Base-by-base conservation (phyloP, 2,888 invertebrate species). In the Odontocerum albicorne region DNA sequence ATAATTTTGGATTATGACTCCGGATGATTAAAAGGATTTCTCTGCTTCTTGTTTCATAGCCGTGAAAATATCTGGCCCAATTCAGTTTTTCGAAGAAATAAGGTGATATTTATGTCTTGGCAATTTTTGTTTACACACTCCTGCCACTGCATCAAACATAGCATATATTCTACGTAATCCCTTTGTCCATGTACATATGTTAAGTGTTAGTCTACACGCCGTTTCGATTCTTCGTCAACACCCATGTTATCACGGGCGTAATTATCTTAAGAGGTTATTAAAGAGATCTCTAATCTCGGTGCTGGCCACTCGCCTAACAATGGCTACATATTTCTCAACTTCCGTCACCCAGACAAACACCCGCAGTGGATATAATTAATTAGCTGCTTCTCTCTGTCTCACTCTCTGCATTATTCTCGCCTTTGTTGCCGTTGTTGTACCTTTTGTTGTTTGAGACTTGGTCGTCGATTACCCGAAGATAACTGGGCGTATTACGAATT, bases 401-500 rank as follows among this genome's bases (percentile, higher is more conserved):
- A 10, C 40, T 40, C 17, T 40, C 15, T 38, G 16, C 3, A 17
- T 20, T 33, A 19, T 33, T 45, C 27, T 40, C 40, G 20, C 20
- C 20, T 6, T 36, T 38, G 20, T 32, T 49, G 32, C 21, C 43
- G 35, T 51, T 51, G 43, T 51, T 44, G 17, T n/a, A 20, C 15
- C 51, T 33, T 51, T 51, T 51, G 51, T 51, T 44, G 36, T 16
- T 15, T n/a, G n/a, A n/a, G n/a, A n/a, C n/a, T n/a, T n/a, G n/a
- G 43, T 22, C 43, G 35, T 33, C 36, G 51, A 51, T 51, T 20
- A 20, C 36, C 36, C 35, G 21, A 36, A 17, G 51, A 51, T 43
- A 51, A 42, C 51, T 43, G 51, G 51, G 51, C 51, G 51, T 43
- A 36, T 43, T 51, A 43, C 49, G 40, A 49, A 51, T 43, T 43